Base-by-base conservation (phyloP, 2,888 invertebrate species). In the Taenaris catops region DNA sequence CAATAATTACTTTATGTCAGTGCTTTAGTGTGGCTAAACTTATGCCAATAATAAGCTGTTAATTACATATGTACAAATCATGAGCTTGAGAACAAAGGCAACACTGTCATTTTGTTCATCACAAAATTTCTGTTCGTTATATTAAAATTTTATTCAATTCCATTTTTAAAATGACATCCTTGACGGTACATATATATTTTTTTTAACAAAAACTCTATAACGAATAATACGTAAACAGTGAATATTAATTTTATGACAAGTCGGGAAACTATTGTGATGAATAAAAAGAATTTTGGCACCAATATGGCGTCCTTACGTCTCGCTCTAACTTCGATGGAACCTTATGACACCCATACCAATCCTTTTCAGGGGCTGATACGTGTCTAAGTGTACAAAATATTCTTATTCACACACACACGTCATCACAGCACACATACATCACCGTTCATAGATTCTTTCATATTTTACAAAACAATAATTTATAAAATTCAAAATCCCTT, bases 401-500 rank as follows among this genome's bases (percentile, higher is more conserved):
- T 66, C 73, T 71, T 58, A 58, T 59, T 56, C 61, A 53, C 63
- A 60, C 65, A 56, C 64, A 49, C 64, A n/a, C n/a, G n/a, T n/a
- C n/a, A 58, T 9, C 7, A 44, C 55, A 48, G 39, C 66, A 52
- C 51, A 34, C 70, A 60, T 66, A 54, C 67, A 48, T 52, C 53
- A 41, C 51, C 73, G 54, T 59, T 52, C 76, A 64, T 46, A 52
- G 43, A 48, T 20, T 58, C 78, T 80, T 66, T 47, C 80, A 67
- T 66, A 48, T 63, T 73, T 70, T 74, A 81, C 79, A 80, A 72
- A 81, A 80, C 70, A 48, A 63, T 78, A 79, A 79, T 80, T 80
- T 81, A 80, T 70, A 81, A 78, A 81, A 81, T 75, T 80, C 81
- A 84, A 67, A 83, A 76, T 84, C 81, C 86, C 86, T 84, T 75